These are phyloP conservation scores for Myrmophylax atrothorax DNA, from an alignment of 2,113 vertebrate genomes.

Conservation along the genomic window DNA sequence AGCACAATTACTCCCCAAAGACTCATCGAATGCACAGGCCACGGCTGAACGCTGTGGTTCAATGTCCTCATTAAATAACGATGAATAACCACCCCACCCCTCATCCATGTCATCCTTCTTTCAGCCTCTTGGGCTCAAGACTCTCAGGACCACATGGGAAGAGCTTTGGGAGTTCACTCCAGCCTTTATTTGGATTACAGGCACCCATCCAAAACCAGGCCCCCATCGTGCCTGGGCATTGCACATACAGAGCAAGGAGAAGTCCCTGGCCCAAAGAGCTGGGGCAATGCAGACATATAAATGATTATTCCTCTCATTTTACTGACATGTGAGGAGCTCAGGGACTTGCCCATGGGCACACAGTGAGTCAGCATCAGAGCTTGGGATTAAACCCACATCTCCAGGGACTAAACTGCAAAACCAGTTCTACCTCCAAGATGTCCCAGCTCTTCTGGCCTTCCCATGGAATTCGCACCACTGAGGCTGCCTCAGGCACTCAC, in stretches of 20 bases:
- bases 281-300: neutral
- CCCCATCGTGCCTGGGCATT: neutral
- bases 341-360: neutral
- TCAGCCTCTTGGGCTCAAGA: neutral
- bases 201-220: neutral
- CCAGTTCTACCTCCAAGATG: neutral
- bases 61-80: constrained; percentile 32
- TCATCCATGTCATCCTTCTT: neutral
- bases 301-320: neutral
- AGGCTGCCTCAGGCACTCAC: neutral
- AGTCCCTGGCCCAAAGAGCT: neutral
- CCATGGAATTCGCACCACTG: neutral
- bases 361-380: neutral
- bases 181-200: neutral
- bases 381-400: neutral
- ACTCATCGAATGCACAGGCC: neutral
- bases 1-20: constrained; percentile 43
- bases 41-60: neutral
- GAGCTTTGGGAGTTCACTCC: neutral
- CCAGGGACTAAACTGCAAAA: neutral
- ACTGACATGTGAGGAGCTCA: neutral
- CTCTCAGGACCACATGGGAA: neutral
- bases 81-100: neutral
- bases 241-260: neutral
- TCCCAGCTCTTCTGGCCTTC: neutral